Base-by-base conservation (phyloP, 2,113 vertebrate species). In the Paradisaea rubra region DNA sequence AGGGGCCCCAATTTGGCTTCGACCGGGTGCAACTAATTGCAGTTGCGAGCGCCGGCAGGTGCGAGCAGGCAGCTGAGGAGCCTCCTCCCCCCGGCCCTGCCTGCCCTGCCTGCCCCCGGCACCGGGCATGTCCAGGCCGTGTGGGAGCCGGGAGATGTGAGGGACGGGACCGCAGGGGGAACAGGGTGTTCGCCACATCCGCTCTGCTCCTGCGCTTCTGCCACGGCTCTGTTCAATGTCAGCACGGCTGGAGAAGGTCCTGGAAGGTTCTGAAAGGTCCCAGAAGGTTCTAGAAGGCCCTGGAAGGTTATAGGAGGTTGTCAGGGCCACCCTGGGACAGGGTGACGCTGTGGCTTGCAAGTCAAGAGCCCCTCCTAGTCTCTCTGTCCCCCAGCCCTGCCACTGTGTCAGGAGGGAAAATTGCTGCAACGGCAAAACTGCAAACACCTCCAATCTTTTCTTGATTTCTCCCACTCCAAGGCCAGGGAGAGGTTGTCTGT, bases 21-120 rank as follows among this genome's bases (percentile, higher is more conserved):
- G 15, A 83, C 79, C n/a, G 87, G 85, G 91, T 95, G 94, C 94
- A 93, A 47, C 89, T 97, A 89, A 95, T 95, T 94, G 94, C 85
- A 47, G 88, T 81, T 63, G 93, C 35, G 9, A 95, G 88, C 39
- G 0, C 66, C 11, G 9, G 95, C 95, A 94, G 96, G 94, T 95
- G 95, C 42, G 28, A 94, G 96, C 84, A 54, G 82, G 96, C 93
- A 95, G 93, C 94, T 95, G 95, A 93, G 81, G 50, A 71, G 24
- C 84, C 64, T 35, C 45, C 76, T 33, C 37, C 42, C 66, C 60
- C 69, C 15, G 3, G 45, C 86, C 31, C 52, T 47, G 66, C 54
- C 74, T 5, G 77, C 63, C 53, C 52, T 21, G 65, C 52, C 77
- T 10, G 81, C 72, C 54, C 61, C 76, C 2, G 0, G 74, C 57